Evolutionary conservation across 1,140 invertebrate species (phyloP), one percentile per base, ranked within the genome.

Genomic region (Zeugodacus cucurbitae): DNA sequence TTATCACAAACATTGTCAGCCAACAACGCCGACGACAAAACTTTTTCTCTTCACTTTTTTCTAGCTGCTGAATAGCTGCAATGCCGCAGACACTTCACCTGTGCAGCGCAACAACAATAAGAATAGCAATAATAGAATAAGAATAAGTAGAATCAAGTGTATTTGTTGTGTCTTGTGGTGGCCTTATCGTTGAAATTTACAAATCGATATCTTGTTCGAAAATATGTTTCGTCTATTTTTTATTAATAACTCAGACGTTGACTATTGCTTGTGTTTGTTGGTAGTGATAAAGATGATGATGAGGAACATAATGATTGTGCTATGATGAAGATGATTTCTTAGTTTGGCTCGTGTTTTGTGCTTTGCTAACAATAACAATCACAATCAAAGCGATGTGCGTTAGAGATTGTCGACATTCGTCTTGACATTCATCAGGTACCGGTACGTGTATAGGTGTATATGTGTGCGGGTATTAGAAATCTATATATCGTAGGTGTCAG

Each of bases 141-240:
- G 11, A 67, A 14, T 67, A 26, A 62, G 58, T 0, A 0, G n/a
- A 62, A 62, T 62, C n/a, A 10, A 62, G n/a, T n/a, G 58, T 82
- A 7, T 48, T 54, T 48, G 74, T 87, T 64, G 86, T 58, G 44
- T 86, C 57, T 87, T 58, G 10, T 85, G 32, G 26, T 87, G 54
- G 37, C 37, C 54, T 87, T 87, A 87, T 87, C 86, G 22, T 59
- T 26, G 86, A 58, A 87, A 87, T 87, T 87, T 87, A 87, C 86
- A 87, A 87, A 87, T 87, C 86, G 86, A 87, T 87, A 87, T 87
- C 57, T 37, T 87, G 86, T 87, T 59, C 48, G 7, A 87, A 59
- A 87, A 82, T 48, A 82, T 48, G 37, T 82, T 82, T 82, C 44
- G 26, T 44, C 41, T 82, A 82, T 44, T 82, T 44, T 44, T 48